phyloP scores from a whole-genome alignment of 1,140 invertebrate species.

The Cepaea nemoralis region DNA sequence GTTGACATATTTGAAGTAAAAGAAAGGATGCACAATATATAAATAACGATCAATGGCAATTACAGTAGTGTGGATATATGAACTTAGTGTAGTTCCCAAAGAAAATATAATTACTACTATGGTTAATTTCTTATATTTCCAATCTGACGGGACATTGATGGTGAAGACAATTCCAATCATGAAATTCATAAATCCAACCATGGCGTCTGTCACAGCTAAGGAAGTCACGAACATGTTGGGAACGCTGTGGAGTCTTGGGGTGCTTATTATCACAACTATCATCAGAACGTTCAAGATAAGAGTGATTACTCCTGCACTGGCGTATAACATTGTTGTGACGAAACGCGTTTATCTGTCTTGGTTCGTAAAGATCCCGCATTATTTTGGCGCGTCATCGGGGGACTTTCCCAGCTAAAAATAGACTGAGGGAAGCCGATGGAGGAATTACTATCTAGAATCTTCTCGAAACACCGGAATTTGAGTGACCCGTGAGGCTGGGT shows the following conservation, averaged over 20 bases:
- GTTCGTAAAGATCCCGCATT: too few species aligned
- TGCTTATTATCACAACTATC: neutral
- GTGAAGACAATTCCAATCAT: neutral
- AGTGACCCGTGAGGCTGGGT: too few species aligned
- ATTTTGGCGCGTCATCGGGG: too few species aligned
- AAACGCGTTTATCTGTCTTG: too few species aligned
- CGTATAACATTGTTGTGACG: too few species aligned
- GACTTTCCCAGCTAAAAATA: too few species aligned
- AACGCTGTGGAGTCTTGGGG: neutral
- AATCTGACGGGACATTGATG: neutral
- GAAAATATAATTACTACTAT: neutral
- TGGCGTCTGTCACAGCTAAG: neutral
- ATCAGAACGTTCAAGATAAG: neutral
- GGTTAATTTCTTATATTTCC: neutral
- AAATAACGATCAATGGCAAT: neutral
- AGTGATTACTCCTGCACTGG: neutral
- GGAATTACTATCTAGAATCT: too few species aligned
- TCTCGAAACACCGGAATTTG: too few species aligned
- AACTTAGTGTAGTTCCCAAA: neutral
- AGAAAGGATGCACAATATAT: neutral
- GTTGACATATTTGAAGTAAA: neutral
- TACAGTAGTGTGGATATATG: neutral
- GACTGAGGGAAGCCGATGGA: too few species aligned
- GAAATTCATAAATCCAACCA: neutral
- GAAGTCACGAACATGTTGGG: neutral